Base-by-base conservation (phyloP, 2,797 vertebrate species). In the Acanthurus lineatus region DNA sequence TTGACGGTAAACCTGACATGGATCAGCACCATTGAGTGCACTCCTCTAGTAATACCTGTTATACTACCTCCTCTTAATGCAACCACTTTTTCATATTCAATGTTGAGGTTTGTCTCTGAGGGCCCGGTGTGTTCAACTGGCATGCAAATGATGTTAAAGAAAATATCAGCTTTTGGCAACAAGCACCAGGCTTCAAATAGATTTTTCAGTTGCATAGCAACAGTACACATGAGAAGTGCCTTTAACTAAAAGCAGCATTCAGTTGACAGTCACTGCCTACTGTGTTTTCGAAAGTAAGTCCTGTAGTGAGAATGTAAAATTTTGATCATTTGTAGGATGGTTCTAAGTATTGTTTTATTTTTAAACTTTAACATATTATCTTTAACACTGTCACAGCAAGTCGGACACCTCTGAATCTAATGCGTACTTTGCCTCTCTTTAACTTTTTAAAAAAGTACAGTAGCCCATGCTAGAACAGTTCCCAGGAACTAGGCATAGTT, bases 131-230 rank as follows among this genome's bases (percentile, higher is more conserved):
- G 44, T 76, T 75, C 64, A 16, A 64, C 49, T 68, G 17, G 22
- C 16, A 69, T 73, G 40, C 32, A 59, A 59, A 78, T 73, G 17
- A 75, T 70, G 28, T 61, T 69, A 71, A 70, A 80, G 51, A 78
- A 82, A 32, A 63, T 70, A 56, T 77, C 56, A 28, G 22, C 71
- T 72, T 78, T 66, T 67, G 40, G 69, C 69, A 58, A 69, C 52
- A 71, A 69, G 42, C 66, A 42, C 16, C 6, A 14, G 45, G 47
- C 74, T 75, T 84, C 57, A 81, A 80, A 85, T 90, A 73, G 79
- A 84, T 62, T 68, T 76, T 78, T 16, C 51, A 45, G 85, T 89
- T 81, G 80, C 84, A 72, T 72, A 65, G 88, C 88, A 86, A 90
- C 87, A 79, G 72, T 75, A 82, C 17, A 73, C 5, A 7, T 45